phyloP scores from a whole-genome alignment of 2,797 vertebrate species.

The Characodon lateralis region DNA sequence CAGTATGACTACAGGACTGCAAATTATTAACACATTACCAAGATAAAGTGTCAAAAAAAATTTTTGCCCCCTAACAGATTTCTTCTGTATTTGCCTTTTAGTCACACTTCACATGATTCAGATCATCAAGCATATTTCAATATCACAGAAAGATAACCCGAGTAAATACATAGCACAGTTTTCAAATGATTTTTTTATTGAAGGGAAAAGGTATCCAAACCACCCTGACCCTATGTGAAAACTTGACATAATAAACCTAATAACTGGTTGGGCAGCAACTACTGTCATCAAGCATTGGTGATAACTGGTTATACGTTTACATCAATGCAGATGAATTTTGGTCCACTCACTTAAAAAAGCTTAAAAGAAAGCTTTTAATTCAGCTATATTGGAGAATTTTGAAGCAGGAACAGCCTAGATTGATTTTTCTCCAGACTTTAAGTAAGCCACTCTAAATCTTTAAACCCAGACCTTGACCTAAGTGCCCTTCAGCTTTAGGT shows the following conservation, averaged over 20 bases:
- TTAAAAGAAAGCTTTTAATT: background rate
- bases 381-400: no score
- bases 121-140: background rate
- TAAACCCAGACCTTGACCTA: background rate
- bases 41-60: background rate
- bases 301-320: background rate
- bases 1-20: slow-evolving; percentile 28
- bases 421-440: no score
- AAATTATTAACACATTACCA: background rate
- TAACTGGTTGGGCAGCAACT: background rate
- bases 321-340: no score
- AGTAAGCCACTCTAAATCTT: no score
- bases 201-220: background rate
- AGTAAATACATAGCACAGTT: background rate
- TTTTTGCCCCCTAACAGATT: background rate
- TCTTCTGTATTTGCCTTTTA: background rate
- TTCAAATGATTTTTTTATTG: background rate
- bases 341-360: background rate
- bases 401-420: background rate
- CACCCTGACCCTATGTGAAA: background rate
- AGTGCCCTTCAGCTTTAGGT: background rate
- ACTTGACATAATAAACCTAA: background rate
- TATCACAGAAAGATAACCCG: background rate
- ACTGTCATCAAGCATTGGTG: background rate
- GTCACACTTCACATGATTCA: background rate